A percentile compares a stretch with the other conserved stretches of the same genome.
Conservation (phyloP, 2,797 vertebrate species). For the Clamator glandarius region DNA sequence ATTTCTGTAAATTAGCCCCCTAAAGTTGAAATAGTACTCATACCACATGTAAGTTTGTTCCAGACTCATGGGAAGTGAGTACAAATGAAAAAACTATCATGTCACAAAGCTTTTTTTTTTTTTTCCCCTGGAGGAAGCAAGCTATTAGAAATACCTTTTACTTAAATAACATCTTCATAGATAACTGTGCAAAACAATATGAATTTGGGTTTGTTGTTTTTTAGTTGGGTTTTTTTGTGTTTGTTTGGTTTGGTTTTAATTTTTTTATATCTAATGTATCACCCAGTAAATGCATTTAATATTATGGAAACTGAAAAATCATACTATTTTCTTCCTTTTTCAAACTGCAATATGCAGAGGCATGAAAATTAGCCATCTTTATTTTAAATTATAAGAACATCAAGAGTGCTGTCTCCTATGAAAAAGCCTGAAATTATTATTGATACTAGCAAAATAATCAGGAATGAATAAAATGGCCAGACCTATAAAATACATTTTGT, state of each 20-base stretch:
- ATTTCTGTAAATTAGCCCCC: neutral
- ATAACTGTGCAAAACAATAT: neutral
- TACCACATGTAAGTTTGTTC: neutral
- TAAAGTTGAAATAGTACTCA: neutral
- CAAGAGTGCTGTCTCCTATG: neutral
- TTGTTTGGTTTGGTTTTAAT: neutral
- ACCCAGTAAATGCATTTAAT: neutral
- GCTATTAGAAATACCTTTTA: neutral
- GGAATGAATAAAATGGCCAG: neutral
- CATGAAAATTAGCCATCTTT: neutral
- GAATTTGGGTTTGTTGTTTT: neutral
- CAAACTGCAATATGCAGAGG: neutral
- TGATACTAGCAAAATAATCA: neutral
- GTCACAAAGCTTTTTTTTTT: neutral
- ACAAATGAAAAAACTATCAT: neutral
- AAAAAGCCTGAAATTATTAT: neutral
- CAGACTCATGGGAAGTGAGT: neutral
- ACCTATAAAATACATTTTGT: neutral
- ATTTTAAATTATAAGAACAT: neutral
- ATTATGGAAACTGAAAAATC: neutral
- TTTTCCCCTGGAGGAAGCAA: neutral
- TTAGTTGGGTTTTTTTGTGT: too few relatives aligned
- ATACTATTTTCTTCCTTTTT: neutral
- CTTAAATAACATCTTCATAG: neutral
- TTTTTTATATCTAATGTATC: neutral